Evolutionary conservation across 2,797 vertebrate genomes (phyloP), one percentile per base, ranked within the genome.

Genomic region (Limosa lapponica): DNA sequence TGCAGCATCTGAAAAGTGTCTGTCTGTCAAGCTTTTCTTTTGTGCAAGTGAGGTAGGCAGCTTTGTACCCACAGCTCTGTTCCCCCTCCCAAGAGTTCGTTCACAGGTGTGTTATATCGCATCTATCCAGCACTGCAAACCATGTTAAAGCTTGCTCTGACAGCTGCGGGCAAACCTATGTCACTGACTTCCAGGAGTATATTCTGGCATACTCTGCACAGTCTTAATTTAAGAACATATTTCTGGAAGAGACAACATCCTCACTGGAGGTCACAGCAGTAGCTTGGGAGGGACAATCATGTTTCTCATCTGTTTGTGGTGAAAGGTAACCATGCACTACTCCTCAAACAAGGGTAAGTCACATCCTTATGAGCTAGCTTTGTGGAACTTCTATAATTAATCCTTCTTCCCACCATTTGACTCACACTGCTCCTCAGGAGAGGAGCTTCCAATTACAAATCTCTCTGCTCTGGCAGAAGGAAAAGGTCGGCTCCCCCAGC

Each of bases 391-490:
- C 80, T 94, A 94, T 89, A 97, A 94, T 96, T 95, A 96, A 95
- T 90, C 55, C 67, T 88, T 62, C 66, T 90, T 90, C 58, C 61
- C 72, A 83, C 81, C 0, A 0, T 92, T 87, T 80, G 86, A 89
- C 83, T 92, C 8, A 5, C 20, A 28, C n/a, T 36, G 58, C 54
- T 92, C n/a, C 96, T 94, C 92, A 82, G 88, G 93, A 95, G 92
- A 94, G 88, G 34, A 95, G 73, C 90, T 96, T 94, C 81, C 88
- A 96, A 87, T 90, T 95, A 96, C 95, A 96, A 93, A 79, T 93
- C 55, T 88, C 89, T 87, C 58, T 66, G 78, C 88, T 93, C 73
- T 52, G 83, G 70, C 70, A 94, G 43, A 84, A 87, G 58, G 86
- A 92, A 90, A 91, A 95, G 94, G 93, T 90, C 0, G 0, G 70